phyloP scores from a whole-genome alignment of 2,797 vertebrate genomes.

The Tragopan temminckii region DNA sequence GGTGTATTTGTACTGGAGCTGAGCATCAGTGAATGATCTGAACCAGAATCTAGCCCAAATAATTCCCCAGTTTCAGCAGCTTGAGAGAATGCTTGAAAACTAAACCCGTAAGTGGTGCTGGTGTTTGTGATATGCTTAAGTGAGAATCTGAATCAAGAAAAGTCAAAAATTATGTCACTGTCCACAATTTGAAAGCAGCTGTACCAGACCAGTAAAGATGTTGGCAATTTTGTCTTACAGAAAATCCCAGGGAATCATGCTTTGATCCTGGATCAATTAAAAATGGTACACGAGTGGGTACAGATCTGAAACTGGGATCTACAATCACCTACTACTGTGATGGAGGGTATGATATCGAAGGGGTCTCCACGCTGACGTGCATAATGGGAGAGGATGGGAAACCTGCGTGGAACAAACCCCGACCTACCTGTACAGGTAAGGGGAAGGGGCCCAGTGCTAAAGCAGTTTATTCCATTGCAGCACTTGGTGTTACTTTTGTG shows the following conservation, averaged over 20 bases:
- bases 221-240: slow-evolving; percentile 63
- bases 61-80: background rate
- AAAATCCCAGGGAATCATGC: slow-evolving; percentile 98
- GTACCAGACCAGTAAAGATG: fast-evolving
- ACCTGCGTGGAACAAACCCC: slow-evolving; percentile 93
- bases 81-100: fast-evolving
- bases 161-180: fast-evolving
- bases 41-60: background rate
- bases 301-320: slow-evolving; percentile 93
- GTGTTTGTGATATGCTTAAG: background rate
- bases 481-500: fast-evolving
- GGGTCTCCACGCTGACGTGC: slow-evolving; percentile 92
- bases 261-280: slow-evolving; percentile 94
- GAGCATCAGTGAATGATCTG: background rate
- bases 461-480: fast-evolving
- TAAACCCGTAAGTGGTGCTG: fast-evolving
- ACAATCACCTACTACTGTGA: slow-evolving; percentile 95
- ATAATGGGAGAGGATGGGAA: slow-evolving; percentile 94
- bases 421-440: slow-evolving; percentile 94
- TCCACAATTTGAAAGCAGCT: fast-evolving
- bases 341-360: slow-evolving; percentile 93
- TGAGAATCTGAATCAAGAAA: background rate
- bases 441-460: fast-evolving
- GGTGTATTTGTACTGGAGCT: background rate
- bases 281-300: slow-evolving; percentile 92